These are phyloP conservation scores for Myrmecobius fasciatus DNA, from an alignment of 2,113 vertebrate genomes.

Conservation along the genomic window DNA sequence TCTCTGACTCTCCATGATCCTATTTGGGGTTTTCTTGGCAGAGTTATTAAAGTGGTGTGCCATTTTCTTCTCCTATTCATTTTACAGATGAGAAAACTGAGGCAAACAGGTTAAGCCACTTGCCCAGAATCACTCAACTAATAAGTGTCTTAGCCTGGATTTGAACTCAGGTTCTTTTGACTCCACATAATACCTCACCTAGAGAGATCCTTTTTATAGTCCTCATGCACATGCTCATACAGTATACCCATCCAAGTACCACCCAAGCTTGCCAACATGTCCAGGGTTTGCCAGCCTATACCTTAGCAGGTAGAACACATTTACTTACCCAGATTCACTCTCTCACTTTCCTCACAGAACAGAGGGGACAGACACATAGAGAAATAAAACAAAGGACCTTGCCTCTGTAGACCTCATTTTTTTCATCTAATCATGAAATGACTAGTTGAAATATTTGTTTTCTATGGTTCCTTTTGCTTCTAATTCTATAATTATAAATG, in stretches of 20 bases:
- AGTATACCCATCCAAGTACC: background rate
- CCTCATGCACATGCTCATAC: background rate
- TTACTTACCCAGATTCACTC: background rate
- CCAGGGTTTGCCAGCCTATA: background rate
- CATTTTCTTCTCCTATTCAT: background rate
- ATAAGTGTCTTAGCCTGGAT: background rate
- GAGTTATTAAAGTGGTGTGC: background rate
- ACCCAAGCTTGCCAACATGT: background rate
- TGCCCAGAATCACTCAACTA: background rate
- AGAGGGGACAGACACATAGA: background rate
- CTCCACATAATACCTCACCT: background rate
- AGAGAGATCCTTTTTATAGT: background rate
- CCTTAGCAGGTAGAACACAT: background rate
- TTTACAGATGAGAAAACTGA: background rate
- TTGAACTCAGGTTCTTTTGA: background rate
- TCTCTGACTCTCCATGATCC: background rate
- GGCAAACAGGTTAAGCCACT: background rate
- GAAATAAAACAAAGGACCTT: background rate
- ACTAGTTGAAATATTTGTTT: background rate
- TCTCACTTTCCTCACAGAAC: background rate
- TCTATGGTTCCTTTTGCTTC: background rate
- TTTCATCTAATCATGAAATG: background rate
- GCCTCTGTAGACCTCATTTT: background rate
- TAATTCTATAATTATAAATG: background rate
- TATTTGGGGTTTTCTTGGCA: background rate